Conservation (phyloP, 2,113 vertebrate genomes). For the Pandion haliaetus region DNA sequence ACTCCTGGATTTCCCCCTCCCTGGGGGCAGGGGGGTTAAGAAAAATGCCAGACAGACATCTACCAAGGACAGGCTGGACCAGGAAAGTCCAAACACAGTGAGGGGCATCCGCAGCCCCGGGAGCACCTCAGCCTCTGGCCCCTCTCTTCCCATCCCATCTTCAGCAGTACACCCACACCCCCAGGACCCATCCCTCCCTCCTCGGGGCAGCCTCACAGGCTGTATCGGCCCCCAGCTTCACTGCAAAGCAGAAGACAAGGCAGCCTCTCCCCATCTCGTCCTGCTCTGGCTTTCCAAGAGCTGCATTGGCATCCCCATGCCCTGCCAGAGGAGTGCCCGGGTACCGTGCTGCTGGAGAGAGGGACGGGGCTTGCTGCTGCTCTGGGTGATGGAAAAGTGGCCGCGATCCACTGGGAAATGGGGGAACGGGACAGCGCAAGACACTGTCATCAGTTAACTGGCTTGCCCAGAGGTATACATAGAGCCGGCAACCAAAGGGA, state of each 20-base stretch:
- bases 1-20: background rate
- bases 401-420: accelerated
- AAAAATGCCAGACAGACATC: background rate
- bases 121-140: background rate
- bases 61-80: background rate
- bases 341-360: accelerated
- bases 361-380: background rate
- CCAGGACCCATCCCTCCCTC: background rate
- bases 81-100: accelerated
- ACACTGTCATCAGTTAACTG: background rate
- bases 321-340: accelerated
- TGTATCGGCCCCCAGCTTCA: background rate
- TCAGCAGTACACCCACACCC: background rate
- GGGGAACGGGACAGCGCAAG: background rate
- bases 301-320: accelerated
- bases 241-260: background rate
- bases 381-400: background rate
- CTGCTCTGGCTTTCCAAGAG: background rate
- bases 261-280: background rate
- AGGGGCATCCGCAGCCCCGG: background rate
- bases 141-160: background rate
- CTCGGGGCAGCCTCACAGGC: background rate
- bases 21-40: no score
- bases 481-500: background rate
- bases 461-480: background rate